Evolutionary conservation across 1,140 invertebrate species (phyloP).

Genomic region (Brachionus calyciflorus): DNA sequence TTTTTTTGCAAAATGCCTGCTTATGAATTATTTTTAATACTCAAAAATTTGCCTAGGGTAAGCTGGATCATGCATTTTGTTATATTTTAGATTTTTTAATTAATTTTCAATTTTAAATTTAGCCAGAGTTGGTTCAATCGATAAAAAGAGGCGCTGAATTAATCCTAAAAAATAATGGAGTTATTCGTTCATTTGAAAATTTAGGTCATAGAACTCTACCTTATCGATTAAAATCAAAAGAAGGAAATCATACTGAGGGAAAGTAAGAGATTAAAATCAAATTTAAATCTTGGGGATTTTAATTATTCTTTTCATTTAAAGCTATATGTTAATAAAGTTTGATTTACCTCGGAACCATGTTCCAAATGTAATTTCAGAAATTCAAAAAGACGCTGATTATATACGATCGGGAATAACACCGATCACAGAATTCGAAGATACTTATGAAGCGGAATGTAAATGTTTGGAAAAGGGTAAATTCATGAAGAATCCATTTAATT

Average conservation of each 20-base stretch:
- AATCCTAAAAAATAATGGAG: conserved; percentile 25
- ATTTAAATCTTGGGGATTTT: neutral
- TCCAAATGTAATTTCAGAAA: conserved; percentile 10
- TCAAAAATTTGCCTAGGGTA: conserved; percentile 38
- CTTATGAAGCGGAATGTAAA: conserved; percentile 6
- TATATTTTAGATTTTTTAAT: neutral
- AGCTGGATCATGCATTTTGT: neutral
- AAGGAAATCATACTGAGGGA: conserved; percentile 13
- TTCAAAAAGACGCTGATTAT: conserved; percentile 39
- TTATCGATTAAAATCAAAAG: conserved; percentile 30
- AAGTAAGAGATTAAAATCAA: conserved; percentile 55
- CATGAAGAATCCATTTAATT: conserved; percentile 39
- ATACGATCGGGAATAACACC: neutral
- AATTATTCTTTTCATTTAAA: neutral
- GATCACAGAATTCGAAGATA: neutral
- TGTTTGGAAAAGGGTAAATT: conserved; percentile 28
- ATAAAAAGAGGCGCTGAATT: conserved; percentile 34
- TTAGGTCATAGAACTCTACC: conserved; percentile 25
- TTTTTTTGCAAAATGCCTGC: conserved; percentile 8
- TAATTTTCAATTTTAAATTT: neutral
- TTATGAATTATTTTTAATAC: conserved; percentile 44
- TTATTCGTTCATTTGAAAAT: conserved; percentile 43
- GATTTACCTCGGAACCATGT: conserved; percentile 4
- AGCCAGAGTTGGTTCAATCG: conserved; percentile 41
- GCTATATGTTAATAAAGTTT: conserved; percentile 42